Evolutionary conservation across 2,113 vertebrate genomes (phyloP).

Genomic region (Scomber scombrus): DNA sequence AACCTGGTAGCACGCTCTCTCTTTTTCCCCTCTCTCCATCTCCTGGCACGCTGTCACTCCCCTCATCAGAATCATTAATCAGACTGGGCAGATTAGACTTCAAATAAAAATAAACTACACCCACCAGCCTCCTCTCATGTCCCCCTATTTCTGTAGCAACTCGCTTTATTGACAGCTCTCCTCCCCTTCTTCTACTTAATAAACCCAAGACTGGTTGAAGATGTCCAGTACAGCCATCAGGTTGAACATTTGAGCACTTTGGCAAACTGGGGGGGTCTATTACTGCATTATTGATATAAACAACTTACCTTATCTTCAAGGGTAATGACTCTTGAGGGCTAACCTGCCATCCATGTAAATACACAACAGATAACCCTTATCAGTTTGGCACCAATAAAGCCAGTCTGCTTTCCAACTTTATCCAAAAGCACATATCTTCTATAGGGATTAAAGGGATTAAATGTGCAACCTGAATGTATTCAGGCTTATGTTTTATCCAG

Average conservation of each 20-base stretch:
- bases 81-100: slow-evolving; percentile 84
- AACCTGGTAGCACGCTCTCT: slow-evolving; percentile 78
- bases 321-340: slow-evolving; percentile 69
- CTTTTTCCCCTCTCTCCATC: slow-evolving; percentile 70
- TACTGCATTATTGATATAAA: slow-evolving; percentile 77
- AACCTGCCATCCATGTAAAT: slow-evolving; percentile 77
- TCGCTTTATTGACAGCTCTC: slow-evolving; percentile 59
- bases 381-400: slow-evolving; percentile 68
- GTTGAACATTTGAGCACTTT: slow-evolving; percentile 48
- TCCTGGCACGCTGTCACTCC: slow-evolving; percentile 81
- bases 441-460: slow-evolving; percentile 79
- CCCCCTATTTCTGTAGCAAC: slow-evolving; percentile 43
- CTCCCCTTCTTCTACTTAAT: slow-evolving; percentile 54
- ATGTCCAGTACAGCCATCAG: slow-evolving; percentile 45
- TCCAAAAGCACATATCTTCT: slow-evolving; percentile 65
- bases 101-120: slow-evolving; percentile 82
- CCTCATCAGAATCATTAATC: slow-evolving; percentile 86
- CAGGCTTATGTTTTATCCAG: slow-evolving; percentile 57
- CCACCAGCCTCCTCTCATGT: slow-evolving; percentile 53
- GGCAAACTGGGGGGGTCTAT: slow-evolving; percentile 56
- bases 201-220: slow-evolving; percentile 42
- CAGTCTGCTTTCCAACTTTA: slow-evolving; percentile 37
- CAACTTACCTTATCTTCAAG: slow-evolving; percentile 70
- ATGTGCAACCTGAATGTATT: slow-evolving; percentile 66
- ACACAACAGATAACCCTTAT: slow-evolving; percentile 80